These are phyloP conservation scores for Apteryx mantelli DNA, from an alignment of 2,113 vertebrate species.

Conservation along the genomic window DNA sequence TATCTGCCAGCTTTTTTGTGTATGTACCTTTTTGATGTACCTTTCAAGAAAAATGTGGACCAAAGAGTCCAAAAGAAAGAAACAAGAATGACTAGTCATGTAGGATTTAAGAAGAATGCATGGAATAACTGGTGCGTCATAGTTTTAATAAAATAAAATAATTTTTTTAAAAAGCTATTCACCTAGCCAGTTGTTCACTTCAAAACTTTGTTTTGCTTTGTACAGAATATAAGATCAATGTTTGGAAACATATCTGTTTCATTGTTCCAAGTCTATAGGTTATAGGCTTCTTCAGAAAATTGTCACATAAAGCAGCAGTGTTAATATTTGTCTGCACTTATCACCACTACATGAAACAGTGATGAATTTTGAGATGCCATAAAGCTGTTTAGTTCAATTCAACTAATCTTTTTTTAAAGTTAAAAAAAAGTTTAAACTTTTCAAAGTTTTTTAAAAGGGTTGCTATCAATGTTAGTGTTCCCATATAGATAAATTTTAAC, in stretches of 20 bases:
- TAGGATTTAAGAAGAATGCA: background rate
- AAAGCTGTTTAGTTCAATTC: background rate
- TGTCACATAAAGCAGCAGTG: background rate
- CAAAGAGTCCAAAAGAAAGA: too few relatives aligned
- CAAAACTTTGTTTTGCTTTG: background rate
- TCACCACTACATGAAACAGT: background rate
- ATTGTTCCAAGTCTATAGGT: background rate
- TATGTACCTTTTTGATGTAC: too few relatives aligned
- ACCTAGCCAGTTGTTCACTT: background rate
- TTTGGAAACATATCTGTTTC: background rate
- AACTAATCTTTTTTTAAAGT: background rate
- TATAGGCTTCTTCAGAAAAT: background rate
- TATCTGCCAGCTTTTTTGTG: too few relatives aligned
- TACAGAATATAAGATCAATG: background rate
- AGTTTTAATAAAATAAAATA: background rate
- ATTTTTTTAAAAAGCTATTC: background rate
- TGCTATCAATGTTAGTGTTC: background rate
- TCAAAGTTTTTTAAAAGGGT: background rate
- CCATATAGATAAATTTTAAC: background rate
- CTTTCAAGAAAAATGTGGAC: too few relatives aligned
- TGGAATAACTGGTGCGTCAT: background rate
- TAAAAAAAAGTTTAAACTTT: background rate
- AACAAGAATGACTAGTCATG: background rate
- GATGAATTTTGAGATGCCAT: background rate
- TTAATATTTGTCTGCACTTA: background rate